A percentile compares a stretch with the other conserved stretches of the same genome.
Evolutionary conservation across 2,797 vertebrate species (phyloP).

Genomic region (Acanthurus tractus): DNA sequence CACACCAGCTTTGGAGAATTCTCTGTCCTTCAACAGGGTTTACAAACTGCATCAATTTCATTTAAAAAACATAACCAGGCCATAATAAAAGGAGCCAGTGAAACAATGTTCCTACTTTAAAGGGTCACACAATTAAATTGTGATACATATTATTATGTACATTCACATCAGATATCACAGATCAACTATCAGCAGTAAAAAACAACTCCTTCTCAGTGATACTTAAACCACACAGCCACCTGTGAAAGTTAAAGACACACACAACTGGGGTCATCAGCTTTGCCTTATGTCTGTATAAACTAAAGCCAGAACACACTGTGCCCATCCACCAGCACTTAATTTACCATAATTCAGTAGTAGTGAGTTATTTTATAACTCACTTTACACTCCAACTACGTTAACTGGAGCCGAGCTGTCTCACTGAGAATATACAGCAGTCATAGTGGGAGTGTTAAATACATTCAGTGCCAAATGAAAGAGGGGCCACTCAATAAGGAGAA

Average conservation of each 20-base stretch:
- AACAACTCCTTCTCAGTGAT: not conserved
- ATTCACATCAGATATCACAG: not conserved
- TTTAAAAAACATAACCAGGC: conserved; percentile 38
- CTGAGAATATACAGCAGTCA: not conserved
- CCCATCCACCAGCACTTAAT: conserved; percentile 37
- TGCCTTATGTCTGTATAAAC: conserved; percentile 44
- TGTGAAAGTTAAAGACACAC: conserved; percentile 32
- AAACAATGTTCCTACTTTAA: conserved; percentile 26
- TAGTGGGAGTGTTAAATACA: conserved; percentile 1
- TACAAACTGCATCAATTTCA: conserved; percentile 35
- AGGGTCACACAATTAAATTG: conserved; percentile 18
- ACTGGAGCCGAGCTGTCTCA: not conserved
- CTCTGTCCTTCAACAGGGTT: conserved; percentile 44
- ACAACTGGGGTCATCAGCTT: conserved; percentile 42
- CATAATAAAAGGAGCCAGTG: conserved; percentile 16
- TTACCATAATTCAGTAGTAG: conserved; percentile 30
- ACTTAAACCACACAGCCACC: conserved; percentile 42
- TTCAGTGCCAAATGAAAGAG: not conserved
- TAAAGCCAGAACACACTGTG: conserved; percentile 33
- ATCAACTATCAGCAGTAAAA: not conserved
- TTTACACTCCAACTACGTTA: conserved; percentile 8
- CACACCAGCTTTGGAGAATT: conserved; percentile 40
- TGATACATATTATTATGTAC: not conserved
- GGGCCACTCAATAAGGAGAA: too few relatives aligned
- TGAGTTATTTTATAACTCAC: conserved; percentile 19